A percentile compares a stretch with the other conserved stretches of the same genome.
Evolutionary conservation across 2,797 vertebrate species (phyloP).

Genomic region (Nyctalus aviator): DNA sequence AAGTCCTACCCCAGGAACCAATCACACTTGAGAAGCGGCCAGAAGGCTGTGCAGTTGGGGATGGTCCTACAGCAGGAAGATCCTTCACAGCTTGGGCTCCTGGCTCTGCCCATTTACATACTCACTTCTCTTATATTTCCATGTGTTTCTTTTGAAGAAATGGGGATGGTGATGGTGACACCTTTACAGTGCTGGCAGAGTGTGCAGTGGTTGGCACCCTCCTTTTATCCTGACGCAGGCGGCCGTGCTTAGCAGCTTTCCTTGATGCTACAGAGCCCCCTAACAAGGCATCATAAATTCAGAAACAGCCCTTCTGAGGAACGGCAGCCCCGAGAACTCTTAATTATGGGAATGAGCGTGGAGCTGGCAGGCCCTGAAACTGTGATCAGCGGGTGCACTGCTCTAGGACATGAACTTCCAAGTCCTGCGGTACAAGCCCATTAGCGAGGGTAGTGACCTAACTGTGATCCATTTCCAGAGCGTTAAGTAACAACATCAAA

Average conservation of each 20-base stretch:
- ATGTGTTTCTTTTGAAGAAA: not conserved
- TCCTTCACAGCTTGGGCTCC: not conserved
- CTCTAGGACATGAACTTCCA: slow-evolving; percentile 49
- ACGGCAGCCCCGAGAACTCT: slow-evolving; percentile 68
- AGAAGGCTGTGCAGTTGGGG: not conserved
- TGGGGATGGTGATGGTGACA: not conserved
- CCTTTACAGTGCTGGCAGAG: not conserved
- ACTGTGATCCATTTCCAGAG: slow-evolving; percentile 67
- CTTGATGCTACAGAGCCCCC: not conserved
- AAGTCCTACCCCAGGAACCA: not conserved
- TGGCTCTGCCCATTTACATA: not conserved
- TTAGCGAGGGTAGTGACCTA: slow-evolving; percentile 45
- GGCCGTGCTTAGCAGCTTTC: not conserved
- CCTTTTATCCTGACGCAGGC: not conserved
- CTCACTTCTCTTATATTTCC: not conserved
- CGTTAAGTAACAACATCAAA: slow-evolving; percentile 78
- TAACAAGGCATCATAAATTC: slow-evolving; percentile 67
- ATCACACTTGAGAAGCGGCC: not conserved
- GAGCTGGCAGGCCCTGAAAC: slow-evolving; percentile 19
- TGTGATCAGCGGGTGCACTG: slow-evolving; percentile 67
- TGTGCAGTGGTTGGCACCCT: not conserved
- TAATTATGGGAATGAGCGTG: slow-evolving; percentile 44
- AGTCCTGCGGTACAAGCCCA: slow-evolving; percentile 48
- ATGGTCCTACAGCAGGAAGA: not conserved
- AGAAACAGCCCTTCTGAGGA: slow-evolving; percentile 66